Base-by-base conservation (phyloP, 2,797 vertebrate species). In the Rhinella marina region DNA sequence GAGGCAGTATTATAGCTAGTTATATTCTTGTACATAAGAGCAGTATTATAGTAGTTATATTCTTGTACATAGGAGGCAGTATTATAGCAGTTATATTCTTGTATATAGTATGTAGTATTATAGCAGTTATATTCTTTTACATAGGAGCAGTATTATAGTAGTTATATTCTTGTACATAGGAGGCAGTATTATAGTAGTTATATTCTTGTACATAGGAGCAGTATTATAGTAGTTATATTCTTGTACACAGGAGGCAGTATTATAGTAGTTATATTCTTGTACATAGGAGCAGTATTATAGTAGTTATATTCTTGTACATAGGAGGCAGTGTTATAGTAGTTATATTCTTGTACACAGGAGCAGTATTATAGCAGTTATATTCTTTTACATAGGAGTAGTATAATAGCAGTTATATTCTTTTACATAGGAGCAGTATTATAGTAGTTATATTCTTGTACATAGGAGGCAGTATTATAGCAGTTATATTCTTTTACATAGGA, bases 221-320 rank as follows among this genome's bases (percentile, higher is more conserved):
- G 66, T 70, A 70, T 70, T 70, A 70, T 66, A 66, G 64, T 27
- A 27, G n/a, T 66, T 66, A 27, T 66, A 66, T n/a, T n/a, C n/a
- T 48, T 73, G 68, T 72, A 68, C 27, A 29, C 29, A 68, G 25
- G 66, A 12, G 27, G 13, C 25, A 68, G 66, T 68, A 72, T 41
- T 72, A 72, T 72, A 72, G 68, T 72, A 72, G 68, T 70, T 70
- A 70, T 70, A 70, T 70, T 32, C 27, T 70, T 70, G 64, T 70
- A 70, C 17, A 70, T 70, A 6, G 68, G 68, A 13, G 27, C 68
- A 70, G 29, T 70, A 70, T 70, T n/a, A n/a, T 70, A 29, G 68
- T 70, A 70, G 68, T 72, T 72, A 72, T 72, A 72, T 72, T 72
- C 68, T 72, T 72, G 29, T n/a, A 72, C 17, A 72, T 72, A 72